phyloP scores from a whole-genome alignment of 2,113 vertebrate genomes.

The Callipepla californica region DNA sequence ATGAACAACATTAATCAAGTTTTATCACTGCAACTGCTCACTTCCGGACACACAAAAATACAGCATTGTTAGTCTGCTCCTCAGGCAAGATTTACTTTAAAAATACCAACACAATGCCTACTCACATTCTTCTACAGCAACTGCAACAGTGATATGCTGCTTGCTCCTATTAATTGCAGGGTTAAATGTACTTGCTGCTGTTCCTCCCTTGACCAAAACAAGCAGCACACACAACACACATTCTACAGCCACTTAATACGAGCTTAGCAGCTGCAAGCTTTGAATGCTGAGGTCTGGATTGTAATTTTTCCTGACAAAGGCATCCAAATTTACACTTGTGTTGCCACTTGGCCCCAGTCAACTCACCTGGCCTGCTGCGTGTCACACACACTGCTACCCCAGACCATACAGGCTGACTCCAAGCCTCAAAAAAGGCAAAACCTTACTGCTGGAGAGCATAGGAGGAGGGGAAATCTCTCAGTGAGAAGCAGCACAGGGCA shows the following conservation, averaged over 20 bases:
- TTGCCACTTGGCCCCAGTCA: background rate
- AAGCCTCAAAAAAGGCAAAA: background rate
- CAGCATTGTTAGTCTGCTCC: background rate
- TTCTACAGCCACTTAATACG: slow-evolving; percentile 57
- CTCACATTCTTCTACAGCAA: slow-evolving; percentile 54
- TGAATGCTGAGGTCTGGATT: background rate
- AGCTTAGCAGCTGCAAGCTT: slow-evolving; percentile 67
- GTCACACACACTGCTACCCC: background rate
- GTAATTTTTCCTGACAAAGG: background rate
- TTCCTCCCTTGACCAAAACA: background rate
- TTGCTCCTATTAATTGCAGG: background rate
- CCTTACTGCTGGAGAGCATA: rapidly evolving
- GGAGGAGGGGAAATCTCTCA: background rate
- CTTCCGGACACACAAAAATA: background rate
- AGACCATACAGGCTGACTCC: background rate
- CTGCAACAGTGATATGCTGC: slow-evolving; percentile 13
- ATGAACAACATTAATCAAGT: slow-evolving; percentile 5
- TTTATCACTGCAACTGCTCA: background rate
- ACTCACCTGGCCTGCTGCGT: background rate
- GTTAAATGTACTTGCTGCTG: slow-evolving; percentile 2
- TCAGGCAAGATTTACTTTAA: slow-evolving; percentile 67
- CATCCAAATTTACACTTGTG: background rate
- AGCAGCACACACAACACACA: background rate
- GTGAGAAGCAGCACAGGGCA: rapidly evolving
- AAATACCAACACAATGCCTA: slow-evolving; percentile 69